These are phyloP conservation scores for Epiblema foenella DNA, from an alignment of 2,888 invertebrate species.

Conservation along the genomic window DNA sequence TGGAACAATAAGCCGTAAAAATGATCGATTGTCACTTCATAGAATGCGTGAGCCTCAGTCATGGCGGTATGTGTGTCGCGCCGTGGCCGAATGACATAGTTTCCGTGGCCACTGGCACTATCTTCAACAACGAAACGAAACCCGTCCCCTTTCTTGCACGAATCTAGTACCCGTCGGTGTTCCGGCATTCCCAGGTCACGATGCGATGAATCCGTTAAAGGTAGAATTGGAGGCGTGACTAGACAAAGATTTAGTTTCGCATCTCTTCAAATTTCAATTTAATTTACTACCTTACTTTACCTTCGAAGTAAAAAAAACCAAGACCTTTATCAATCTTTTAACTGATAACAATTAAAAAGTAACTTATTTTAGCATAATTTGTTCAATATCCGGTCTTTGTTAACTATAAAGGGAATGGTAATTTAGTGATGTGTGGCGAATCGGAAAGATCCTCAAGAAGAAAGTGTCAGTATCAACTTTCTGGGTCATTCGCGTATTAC, in stretches of 20 bases:
- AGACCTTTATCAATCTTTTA: not conserved
- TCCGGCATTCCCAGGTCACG: constrained; percentile 40
- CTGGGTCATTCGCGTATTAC: constrained; percentile 77
- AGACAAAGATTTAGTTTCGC: constrained; percentile 8
- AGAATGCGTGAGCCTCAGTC: constrained; percentile 62
- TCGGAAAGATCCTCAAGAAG: constrained; percentile 74
- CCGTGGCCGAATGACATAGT: constrained; percentile 80
- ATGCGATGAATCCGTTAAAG: constrained; percentile 35
- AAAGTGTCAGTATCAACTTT: constrained; percentile 78
- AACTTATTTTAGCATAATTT: not conserved
- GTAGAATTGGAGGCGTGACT: constrained; percentile 30
- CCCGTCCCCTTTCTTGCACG: constrained; percentile 62
- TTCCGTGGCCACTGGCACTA: constrained; percentile 64
- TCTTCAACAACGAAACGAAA: constrained; percentile 63
- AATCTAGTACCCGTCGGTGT: constrained; percentile 32
- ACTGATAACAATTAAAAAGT: constrained; percentile 4
- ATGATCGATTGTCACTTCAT: constrained; percentile 57
- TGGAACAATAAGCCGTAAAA: constrained; percentile 45
- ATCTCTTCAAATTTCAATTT: not conserved
- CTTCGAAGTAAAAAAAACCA: not conserved
- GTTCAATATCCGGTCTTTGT: constrained; percentile 50
- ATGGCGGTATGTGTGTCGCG: constrained; percentile 75
- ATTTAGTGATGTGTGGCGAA: constrained; percentile 66
- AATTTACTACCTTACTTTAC: not conserved
- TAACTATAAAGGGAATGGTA: constrained; percentile 55